A percentile compares a stretch with the other conserved stretches of the same genome.
These are phyloP conservation scores for Melanocharis versteri DNA, from an alignment of 2,113 vertebrate genomes.

Conservation along the genomic window DNA sequence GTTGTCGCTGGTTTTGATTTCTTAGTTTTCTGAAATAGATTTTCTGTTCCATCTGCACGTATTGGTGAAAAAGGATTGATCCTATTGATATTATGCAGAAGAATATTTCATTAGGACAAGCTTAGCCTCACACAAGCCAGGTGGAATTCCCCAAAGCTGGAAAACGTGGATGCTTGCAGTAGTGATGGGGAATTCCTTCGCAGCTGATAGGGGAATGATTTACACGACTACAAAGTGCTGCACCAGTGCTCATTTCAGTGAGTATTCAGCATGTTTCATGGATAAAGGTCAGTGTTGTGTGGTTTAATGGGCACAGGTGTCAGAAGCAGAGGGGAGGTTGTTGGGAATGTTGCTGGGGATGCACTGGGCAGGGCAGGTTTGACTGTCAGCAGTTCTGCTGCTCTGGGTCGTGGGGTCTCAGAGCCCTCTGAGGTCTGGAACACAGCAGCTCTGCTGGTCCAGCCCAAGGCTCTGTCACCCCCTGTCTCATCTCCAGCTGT, in stretches of 20 bases:
- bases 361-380: not conserved
- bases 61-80: not conserved
- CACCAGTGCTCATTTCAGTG: not conserved
- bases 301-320: not conserved
- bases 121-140: not conserved
- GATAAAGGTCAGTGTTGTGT: no score
- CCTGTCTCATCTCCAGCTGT: not conserved
- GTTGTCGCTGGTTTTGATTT: not conserved
- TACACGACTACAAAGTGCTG: not conserved
- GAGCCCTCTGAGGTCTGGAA: not conserved
- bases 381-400: fast-evolving
- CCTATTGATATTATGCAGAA: not conserved
- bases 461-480: not conserved
- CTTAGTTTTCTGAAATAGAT: constrained; percentile 8
- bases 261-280: not conserved
- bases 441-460: not conserved
- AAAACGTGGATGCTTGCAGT: not conserved
- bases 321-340: not conserved
- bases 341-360: not conserved
- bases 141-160: not conserved
- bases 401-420: fast-evolving
- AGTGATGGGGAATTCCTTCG: not conserved
- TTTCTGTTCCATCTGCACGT: not conserved
- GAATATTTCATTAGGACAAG: not conserved
- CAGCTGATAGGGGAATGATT: not conserved